A percentile compares a stretch with the other conserved stretches of the same genome.
Evolutionary conservation across 37 sponge, comb jelly and placozoan genomes (phyloP).

Genomic region (Cliona cf. orientalis): DNA sequence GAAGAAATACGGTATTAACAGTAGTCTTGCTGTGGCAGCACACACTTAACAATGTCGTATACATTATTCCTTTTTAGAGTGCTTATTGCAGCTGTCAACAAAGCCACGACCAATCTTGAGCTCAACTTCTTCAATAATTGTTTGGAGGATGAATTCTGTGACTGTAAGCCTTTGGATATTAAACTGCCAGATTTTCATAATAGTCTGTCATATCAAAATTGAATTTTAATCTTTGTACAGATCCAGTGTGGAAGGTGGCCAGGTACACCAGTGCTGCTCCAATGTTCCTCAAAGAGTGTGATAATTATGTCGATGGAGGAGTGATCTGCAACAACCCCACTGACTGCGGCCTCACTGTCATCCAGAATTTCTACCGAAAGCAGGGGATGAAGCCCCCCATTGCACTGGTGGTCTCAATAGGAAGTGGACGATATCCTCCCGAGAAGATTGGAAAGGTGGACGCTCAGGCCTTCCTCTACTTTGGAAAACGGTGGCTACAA

Average conservation of each 20-base stretch:
- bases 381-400: slow-evolving; percentile 28
- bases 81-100: slow-evolving; percentile 51
- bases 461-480: slow-evolving; percentile 46
- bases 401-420: slow-evolving; percentile 51
- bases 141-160: slow-evolving; percentile 26
- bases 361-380: slow-evolving; percentile 48
- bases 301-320: slow-evolving; percentile 67
- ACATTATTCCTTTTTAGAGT: slow-evolving; percentile 23
- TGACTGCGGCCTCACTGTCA: slow-evolving; percentile 55
- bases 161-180: not conserved
- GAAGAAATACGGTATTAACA: too few relatives aligned
- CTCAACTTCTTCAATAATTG: slow-evolving; percentile 66
- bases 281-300: slow-evolving; percentile 39
- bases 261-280: slow-evolving; percentile 56
- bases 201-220: not conserved
- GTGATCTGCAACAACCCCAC: slow-evolving; percentile 70
- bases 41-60: not conserved
- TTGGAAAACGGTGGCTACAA: slow-evolving; percentile 43
- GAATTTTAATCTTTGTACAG: not conserved
- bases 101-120: slow-evolving; percentile 30
- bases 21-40: not conserved
- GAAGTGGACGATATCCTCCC: slow-evolving; percentile 34
- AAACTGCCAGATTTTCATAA: not conserved
- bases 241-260: slow-evolving; percentile 51
- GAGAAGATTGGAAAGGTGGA: slow-evolving; percentile 34